Evolutionary conservation across 2,113 vertebrate genomes (phyloP), one percentile per base, ranked within the genome.

Genomic region (Scophthalmus maximus): DNA sequence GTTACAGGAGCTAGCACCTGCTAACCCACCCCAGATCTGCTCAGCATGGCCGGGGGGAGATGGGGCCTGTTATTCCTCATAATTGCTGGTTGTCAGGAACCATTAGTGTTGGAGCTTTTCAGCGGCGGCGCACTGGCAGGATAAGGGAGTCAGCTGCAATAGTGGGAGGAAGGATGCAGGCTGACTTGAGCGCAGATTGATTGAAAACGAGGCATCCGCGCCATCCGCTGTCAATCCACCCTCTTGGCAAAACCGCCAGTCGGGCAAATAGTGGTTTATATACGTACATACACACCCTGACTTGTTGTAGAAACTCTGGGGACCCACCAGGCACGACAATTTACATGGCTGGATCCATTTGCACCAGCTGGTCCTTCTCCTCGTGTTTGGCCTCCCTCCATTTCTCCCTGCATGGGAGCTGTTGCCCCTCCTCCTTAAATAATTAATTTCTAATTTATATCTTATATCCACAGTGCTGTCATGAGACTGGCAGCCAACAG

Each of bases 61-160:
- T 27, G 5, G 58, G 68, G 83, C 67, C 81, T 81, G 87, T 90
- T 90, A 85, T 92, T 87, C 68, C 77, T 87, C 82, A 86, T 92
- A 92, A 93, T 91, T 91, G 85, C 68, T 64, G 76, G 74, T 78
- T 93, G 91, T 93, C 89, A 90, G 83, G 89, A 91, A 76, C 82
- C 81, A 84, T 93, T 93, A 90, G 88, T 68, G 78, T 61, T 38
- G 59, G 64, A 83, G 64, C 81, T 69, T 79, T 88, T 91, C 85
- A 89, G 69, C 25, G 50, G 58, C 11, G 6, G 47, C 32, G n/a
- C 56, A 49, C 73, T 51, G 22, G 50, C 84, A 30, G 78, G 57
- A 70, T 70, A n/a, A 42, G 66, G 46, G 73, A 84, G 83, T 84
- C 82, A 86, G 81, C 84, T 81, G 79, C 73, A 76, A 66, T 18